These are phyloP conservation scores for Heliangelus exortis DNA, from an alignment of 2,797 vertebrate genomes.

Conservation along the genomic window DNA sequence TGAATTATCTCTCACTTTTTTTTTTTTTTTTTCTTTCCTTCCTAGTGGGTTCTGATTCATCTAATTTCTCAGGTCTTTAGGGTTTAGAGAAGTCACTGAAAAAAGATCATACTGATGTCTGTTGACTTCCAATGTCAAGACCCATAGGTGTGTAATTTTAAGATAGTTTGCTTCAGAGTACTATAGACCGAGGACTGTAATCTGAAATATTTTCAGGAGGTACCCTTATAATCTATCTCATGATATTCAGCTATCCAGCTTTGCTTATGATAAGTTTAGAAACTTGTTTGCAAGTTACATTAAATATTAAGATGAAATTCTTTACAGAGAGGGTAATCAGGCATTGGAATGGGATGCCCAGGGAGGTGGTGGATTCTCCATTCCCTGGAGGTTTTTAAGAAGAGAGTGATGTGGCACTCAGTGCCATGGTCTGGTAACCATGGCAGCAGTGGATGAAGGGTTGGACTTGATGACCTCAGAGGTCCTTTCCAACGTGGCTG, in stretches of 20 bases:
- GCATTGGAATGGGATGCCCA: no score
- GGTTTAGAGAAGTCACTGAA: not conserved
- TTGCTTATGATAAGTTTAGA: not conserved
- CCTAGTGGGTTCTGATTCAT: rapidly evolving
- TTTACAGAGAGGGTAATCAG: no score
- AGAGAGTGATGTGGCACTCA: no score
- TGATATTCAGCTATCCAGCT: not conserved
- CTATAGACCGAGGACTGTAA: not conserved
- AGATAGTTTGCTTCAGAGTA: not conserved
- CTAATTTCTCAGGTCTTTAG: not conserved
- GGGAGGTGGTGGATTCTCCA: no score
- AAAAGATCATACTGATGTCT: not conserved
- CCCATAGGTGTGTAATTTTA: not conserved
- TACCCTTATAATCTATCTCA: not conserved
- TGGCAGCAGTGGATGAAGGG: no score
- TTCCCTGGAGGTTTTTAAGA: no score
- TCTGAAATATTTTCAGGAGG: not conserved
- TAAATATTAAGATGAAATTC: no score
- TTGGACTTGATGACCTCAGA: no score
- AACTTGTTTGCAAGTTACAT: not conserved
- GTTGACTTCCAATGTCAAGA: not conserved
- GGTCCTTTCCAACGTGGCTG: no score
- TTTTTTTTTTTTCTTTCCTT: no score
- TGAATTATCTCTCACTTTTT: not conserved
- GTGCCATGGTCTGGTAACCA: no score